Conservation (phyloP, 2,113 vertebrate species). For the Herpetotheres cachinnans region DNA sequence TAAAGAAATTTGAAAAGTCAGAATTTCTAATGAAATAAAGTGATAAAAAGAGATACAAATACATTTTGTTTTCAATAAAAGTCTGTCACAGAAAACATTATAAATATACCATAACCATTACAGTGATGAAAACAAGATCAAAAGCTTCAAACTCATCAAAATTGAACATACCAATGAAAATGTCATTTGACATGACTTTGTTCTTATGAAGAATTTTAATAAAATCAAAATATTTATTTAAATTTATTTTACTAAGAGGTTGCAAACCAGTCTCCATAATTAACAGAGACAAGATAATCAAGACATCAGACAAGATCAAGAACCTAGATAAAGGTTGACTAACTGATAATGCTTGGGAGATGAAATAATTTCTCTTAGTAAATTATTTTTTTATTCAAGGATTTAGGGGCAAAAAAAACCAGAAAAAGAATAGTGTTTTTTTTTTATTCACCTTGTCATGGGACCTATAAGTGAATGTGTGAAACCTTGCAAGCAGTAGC, state of each 20-base stretch:
- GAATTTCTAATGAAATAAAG: not conserved
- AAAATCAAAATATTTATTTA: not conserved
- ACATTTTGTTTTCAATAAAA: not conserved
- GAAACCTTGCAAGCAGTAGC: not conserved
- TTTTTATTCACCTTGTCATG: not conserved
- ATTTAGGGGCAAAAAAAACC: not conserved
- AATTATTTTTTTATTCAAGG: not conserved
- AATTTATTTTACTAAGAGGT: not conserved
- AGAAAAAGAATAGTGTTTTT: not conserved
- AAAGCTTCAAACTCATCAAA: not conserved
- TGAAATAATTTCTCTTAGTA: not conserved
- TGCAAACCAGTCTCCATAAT: not conserved
- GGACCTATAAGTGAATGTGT: not conserved
- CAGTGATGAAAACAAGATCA: not conserved
- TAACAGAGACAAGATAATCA: not conserved
- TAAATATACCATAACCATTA: not conserved
- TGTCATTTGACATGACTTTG: not conserved
- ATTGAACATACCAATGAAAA: not conserved
- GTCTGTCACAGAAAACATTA: not conserved
- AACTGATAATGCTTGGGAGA: not conserved
- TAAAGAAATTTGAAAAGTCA: not conserved
- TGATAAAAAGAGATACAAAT: not conserved
- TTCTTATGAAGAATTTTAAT: not conserved
- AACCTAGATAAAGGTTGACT: not conserved
- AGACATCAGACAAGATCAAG: not conserved